phyloP scores from a whole-genome alignment of 2,113 vertebrate species.

The Hassar affinis region DNA sequence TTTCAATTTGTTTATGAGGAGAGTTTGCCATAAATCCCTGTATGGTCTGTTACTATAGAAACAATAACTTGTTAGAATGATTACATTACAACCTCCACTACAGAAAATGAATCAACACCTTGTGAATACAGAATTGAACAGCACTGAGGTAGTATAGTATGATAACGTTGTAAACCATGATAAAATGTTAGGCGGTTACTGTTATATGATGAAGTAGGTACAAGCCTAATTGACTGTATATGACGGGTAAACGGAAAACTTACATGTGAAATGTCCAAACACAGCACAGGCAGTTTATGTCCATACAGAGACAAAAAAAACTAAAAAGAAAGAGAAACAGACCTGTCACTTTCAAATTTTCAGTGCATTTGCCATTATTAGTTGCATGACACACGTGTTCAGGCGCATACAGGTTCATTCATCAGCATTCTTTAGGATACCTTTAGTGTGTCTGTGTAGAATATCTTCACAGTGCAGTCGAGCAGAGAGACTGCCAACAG shows the following conservation, averaged over 20 bases:
- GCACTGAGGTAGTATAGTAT: not conserved
- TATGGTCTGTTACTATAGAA: not conserved
- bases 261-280: constrained; percentile 94
- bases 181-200: not conserved
- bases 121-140: not conserved
- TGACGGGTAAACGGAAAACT: constrained; percentile 60
- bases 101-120: not conserved
- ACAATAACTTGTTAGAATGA: not conserved
- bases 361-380: not conserved
- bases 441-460: constrained; percentile 92
- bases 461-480: constrained; percentile 94
- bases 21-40: not conserved
- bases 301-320: constrained; percentile 97
- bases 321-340: constrained; percentile 64
- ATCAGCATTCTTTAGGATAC: constrained; percentile 58
- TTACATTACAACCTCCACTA: not conserved
- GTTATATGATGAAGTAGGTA: not conserved
- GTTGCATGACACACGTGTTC: not conserved
- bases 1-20: not conserved
- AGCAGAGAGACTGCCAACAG: constrained; percentile 87
- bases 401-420: not conserved
- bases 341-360: constrained; percentile 10
- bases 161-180: not conserved
- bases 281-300: constrained; percentile 95
- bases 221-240: not conserved